These are phyloP conservation scores for Scaptomyza montana DNA, from an alignment of 1,140 invertebrate genomes.

Conservation along the genomic window DNA sequence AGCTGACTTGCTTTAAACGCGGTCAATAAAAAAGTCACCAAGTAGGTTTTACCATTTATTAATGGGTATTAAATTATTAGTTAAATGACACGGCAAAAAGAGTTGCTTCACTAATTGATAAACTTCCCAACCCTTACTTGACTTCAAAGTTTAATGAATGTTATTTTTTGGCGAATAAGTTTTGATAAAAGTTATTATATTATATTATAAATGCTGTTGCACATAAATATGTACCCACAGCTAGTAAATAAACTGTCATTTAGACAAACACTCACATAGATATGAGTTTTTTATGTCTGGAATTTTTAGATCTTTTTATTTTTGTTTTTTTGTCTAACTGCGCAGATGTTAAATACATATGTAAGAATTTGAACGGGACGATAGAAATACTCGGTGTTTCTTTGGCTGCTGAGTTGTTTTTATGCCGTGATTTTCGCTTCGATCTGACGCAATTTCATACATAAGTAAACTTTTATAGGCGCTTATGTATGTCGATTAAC, in stretches of 20 bases:
- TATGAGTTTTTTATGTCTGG: conserved; percentile 5
- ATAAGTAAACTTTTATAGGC: not conserved
- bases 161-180: conserved; percentile 52
- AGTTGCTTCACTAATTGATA: conserved; percentile 7
- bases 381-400: conserved; percentile 17
- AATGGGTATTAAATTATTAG: conserved; percentile 4
- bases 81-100: conserved; percentile 29
- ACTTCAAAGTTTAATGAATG: conserved; percentile 51
- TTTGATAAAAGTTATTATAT: too few species aligned
- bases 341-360: conserved; percentile 25
- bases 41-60: not conserved
- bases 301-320: not conserved
- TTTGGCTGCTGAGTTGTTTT: conserved; percentile 7
- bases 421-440: conserved; percentile 1
- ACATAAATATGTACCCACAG: too few species aligned
- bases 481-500: not conserved
- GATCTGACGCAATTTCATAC: conserved; percentile 2
- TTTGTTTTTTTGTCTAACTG: conserved; percentile 4
- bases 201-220: too few species aligned
- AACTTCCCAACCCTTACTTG: conserved; percentile 4
- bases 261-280: conserved; percentile 22
- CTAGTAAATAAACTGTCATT: conserved; percentile 32
- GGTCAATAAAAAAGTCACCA: conserved; percentile 27
- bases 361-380: conserved; percentile 22
- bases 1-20: conserved; percentile 54